A percentile compares a stretch with the other conserved stretches of the same genome.
Evolutionary conservation across 2,797 vertebrate species (phyloP).

Genomic region (Melopsittacus undulatus): DNA sequence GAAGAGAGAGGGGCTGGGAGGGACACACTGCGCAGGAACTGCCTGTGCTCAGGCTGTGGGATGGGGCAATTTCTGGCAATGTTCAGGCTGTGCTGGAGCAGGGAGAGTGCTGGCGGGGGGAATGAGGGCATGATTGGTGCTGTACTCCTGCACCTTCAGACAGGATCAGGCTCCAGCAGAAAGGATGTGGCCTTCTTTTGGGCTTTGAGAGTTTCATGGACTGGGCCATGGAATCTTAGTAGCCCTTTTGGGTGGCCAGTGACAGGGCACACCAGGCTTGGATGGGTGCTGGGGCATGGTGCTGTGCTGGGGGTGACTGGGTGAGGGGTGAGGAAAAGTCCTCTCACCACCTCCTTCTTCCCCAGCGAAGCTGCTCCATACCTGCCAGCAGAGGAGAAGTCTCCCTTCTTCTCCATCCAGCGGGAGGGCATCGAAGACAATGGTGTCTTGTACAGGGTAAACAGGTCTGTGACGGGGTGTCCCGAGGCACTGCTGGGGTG

Average conservation of each 20-base stretch:
- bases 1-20: not conserved
- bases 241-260: not conserved
- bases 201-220: not conserved
- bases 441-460: conserved; percentile 74
- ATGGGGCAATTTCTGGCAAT: not conserved
- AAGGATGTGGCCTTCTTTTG: not conserved
- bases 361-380: conserved; percentile 85
- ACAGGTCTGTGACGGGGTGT: conserved; percentile 76
- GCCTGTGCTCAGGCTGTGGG: rapidly evolving
- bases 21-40: rapidly evolving
- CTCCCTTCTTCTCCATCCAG: conserved; percentile 85
- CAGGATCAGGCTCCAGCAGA: not conserved
- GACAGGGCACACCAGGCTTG: rapidly evolving
- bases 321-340: not conserved
- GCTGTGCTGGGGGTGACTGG: not conserved
- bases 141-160: not conserved
- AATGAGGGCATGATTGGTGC: not conserved
- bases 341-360: not conserved
- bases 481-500: not conserved
- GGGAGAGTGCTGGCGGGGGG: not conserved
- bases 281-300: not conserved
- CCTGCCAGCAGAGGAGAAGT: conserved; percentile 84
- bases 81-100: rapidly evolving
- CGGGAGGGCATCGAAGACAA: conserved; percentile 84
- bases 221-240: not conserved